Evolutionary conservation across 35 echinoderm and acorn worm genomes (phyloP).

Genomic region (Patiria miniata): DNA sequence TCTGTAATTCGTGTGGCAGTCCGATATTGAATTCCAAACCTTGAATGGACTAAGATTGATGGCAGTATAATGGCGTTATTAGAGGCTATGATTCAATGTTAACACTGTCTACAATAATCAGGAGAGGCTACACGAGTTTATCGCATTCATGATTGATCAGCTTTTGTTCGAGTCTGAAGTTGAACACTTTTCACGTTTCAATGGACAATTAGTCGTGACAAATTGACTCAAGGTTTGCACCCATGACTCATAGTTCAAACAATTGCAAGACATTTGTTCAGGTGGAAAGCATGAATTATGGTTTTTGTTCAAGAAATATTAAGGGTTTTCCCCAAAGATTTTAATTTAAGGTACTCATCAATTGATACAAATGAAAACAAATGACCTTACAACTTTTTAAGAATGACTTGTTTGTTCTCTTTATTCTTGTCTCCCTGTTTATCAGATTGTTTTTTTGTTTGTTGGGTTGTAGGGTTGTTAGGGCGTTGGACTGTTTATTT

Average conservation of each 20-base stretch:
- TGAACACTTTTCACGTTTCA: neutral
- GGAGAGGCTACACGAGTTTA: neutral
- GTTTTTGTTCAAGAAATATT: too few species aligned
- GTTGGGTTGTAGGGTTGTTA: neutral
- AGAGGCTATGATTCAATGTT: neutral
- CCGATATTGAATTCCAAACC: neutral
- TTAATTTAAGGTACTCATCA: too few species aligned
- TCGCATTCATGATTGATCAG: neutral
- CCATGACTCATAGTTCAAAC: too few species aligned
- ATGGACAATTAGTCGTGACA: neutral
- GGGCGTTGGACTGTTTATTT: neutral
- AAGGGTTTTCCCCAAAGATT: too few species aligned
- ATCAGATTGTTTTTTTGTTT: neutral
- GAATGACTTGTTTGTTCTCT: too few species aligned
- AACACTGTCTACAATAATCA: neutral
- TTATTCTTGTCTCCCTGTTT: too few species aligned
- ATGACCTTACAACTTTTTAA: too few species aligned
- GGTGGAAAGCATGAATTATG: too few species aligned
- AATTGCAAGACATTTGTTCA: too few species aligned
- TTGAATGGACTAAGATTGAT: neutral
- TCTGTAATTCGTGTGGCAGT: constrained; percentile 8
- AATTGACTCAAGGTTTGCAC: too few species aligned
- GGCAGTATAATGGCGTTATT: neutral
- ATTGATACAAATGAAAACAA: too few species aligned
- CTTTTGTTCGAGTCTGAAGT: neutral